Evolutionary conservation across 2,797 vertebrate genomes (phyloP), one percentile per base, ranked within the genome.

Genomic region (Coendou prehensilis): DNA sequence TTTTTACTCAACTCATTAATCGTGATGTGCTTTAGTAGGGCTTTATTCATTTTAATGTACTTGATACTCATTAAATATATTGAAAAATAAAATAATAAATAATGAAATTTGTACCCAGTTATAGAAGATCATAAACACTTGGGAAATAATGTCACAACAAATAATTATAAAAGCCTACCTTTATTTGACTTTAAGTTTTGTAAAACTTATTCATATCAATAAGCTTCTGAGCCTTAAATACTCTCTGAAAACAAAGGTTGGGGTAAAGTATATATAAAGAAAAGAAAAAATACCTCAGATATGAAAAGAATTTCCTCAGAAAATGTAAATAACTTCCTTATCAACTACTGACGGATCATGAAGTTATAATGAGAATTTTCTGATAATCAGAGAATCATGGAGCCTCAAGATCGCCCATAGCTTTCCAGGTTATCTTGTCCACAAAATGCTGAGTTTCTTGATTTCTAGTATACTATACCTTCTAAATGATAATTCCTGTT

Each of bases 291-390:
- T 41, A 22, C 61, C 3, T 76, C 11, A 59, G 41, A 23, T 79
- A 52, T 45, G 47, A 75, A 91, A 89, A 94, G 2, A 41, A 71
- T 87, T 94, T 87, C 37, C 54, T 94, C 92, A 79, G 7, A 75
- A 89, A 86, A 41, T 69, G 37, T 84, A 17, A 80, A 56, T 78
- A 26, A 22, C 18, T 93, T 94, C 78, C 18, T 9, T 93, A 15
- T 28, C 28, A 95, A 84, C 8, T 80, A 28, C 30, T 11, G 41
- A 79, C 64, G n/a, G 8, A 56, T 88, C 9, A 5, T 88, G 57
- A 91, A 75, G 45, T 22, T n/a, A n/a, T 52, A 57, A 13, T 52
- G 14, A 84, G 28, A 82, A 20, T 73, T 91, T 92, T 83, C 69
- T 86, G 47, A 59, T 73, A 56, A 91, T 67, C 41, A 79, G 15